Evolutionary conservation across 2,797 vertebrate species (phyloP), one percentile per base, ranked within the genome.

Genomic region (Orestias chungarensis): DNA sequence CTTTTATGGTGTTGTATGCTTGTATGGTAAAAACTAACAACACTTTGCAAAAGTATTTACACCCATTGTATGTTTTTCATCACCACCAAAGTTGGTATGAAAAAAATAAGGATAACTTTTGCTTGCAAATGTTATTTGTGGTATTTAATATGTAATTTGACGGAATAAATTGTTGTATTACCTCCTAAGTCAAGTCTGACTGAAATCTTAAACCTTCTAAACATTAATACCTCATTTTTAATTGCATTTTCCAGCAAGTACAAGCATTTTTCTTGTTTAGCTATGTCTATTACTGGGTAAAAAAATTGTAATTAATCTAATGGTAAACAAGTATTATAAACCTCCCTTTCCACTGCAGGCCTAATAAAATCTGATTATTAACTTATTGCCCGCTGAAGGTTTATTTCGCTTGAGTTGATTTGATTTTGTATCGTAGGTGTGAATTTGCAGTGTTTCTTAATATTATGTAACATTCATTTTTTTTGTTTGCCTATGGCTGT

Each of bases 201-300:
- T 18, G 3, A 46, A 17, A 46, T 46, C 42, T 12, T 3, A 43
- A 43, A 43, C 42, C 42, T 43, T 46, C 6, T 46, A 18, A 46
- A 46, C 15, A 46, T 17, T 4, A 46, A 9, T 17, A 46, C 2
- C 8, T 46, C 44, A 17, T 46, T 18, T 46, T 46, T 11, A 46
- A 0, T 17, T 46, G 44, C 17, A 17, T 18, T 46, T 17, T 46
- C 2, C 15, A n/a, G n/a, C 17, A 46, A 46, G 17, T 18, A 46
- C 4, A 46, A 46, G 3, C 6, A 17, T 6, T 46, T 46, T 18
- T 46, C 44, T 27, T 52, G 49, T 27, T 54, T n/a, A 9, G 23
- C 12, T 25, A 25, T 50, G 49, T 86, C 66, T 68, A 57, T 83
- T 70, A 79, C 80, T 66, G 71, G 70, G 11, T 86, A 74, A 81